Conservation (phyloP, 2,797 vertebrate genomes). For the Leuciscus waleckii region DNA sequence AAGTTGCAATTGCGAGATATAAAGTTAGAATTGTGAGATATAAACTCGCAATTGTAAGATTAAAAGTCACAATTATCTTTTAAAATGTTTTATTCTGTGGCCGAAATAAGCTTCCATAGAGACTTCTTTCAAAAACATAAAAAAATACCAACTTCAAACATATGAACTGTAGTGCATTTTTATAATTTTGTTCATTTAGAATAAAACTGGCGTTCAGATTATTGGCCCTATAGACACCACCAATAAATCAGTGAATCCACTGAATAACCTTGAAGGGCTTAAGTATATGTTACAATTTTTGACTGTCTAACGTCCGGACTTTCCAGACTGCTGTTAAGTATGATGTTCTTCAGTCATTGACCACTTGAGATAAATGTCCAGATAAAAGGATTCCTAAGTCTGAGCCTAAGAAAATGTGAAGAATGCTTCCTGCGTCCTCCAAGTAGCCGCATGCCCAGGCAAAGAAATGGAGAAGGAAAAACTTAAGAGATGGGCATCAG, state of each 20-base stretch:
- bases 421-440: slow-evolving; percentile 42
- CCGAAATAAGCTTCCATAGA: no score
- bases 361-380: slow-evolving; percentile 50
- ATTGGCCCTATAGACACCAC: background rate
- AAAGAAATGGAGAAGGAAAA: slow-evolving; percentile 10
- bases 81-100: no score
- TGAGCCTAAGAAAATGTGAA: slow-evolving; percentile 36
- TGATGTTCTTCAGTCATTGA: slow-evolving; percentile 27
- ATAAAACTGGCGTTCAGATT: background rate
- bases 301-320: background rate
- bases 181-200: background rate
- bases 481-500: slow-evolving; percentile 7
- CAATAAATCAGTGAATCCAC: background rate
- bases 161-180: background rate
- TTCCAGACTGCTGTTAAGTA: background rate
- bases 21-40: no score
- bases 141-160: background rate
- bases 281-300: slow-evolving; percentile 17
- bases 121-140: background rate
- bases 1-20: no score
- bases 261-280: background rate
- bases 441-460: slow-evolving; percentile 41
- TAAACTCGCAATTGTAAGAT: no score
- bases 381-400: slow-evolving; percentile 31
- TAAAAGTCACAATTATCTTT: no score